phyloP scores from a whole-genome alignment of 2,888 invertebrate genomes.

The Nephrotoma appendiculata region DNA sequence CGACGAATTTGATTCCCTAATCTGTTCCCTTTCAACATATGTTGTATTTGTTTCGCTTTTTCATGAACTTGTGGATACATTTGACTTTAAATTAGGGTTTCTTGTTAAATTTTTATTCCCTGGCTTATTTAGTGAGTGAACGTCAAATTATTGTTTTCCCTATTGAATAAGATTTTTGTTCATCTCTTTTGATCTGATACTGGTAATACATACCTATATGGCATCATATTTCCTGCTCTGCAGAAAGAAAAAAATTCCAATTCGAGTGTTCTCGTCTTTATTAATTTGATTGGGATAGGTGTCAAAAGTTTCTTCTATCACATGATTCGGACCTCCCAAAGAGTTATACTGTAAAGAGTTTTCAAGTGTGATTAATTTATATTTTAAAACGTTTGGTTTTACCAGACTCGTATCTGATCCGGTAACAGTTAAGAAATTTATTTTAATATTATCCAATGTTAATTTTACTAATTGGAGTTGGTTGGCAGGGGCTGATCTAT shows the following conservation, averaged over 20 bases:
- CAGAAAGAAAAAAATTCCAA: background rate
- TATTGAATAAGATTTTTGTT: too few relatives aligned
- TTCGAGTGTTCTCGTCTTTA: background rate
- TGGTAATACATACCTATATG: too few relatives aligned
- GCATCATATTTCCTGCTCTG: background rate
- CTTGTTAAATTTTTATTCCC: too few relatives aligned
- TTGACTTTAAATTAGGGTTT: too few relatives aligned
- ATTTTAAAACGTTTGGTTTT: background rate
- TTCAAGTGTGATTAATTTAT: background rate
- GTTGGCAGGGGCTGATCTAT: background rate
- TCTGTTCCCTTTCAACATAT: too few relatives aligned
- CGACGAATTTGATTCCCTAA: too few relatives aligned
- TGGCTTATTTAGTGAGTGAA: too few relatives aligned
- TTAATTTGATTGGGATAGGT: background rate
- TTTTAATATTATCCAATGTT: background rate
- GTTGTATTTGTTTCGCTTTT: too few relatives aligned
- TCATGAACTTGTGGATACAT: too few relatives aligned
- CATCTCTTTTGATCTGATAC: too few relatives aligned
- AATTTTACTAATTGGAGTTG: background rate
- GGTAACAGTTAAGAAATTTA: background rate
- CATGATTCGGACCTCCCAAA: background rate
- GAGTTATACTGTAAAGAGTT: background rate
- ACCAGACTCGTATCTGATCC: background rate
- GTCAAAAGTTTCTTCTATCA: background rate
- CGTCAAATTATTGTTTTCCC: too few relatives aligned